Evolutionary conservation across 2,888 invertebrate genomes (phyloP).

Genomic region (Autographa gamma): DNA sequence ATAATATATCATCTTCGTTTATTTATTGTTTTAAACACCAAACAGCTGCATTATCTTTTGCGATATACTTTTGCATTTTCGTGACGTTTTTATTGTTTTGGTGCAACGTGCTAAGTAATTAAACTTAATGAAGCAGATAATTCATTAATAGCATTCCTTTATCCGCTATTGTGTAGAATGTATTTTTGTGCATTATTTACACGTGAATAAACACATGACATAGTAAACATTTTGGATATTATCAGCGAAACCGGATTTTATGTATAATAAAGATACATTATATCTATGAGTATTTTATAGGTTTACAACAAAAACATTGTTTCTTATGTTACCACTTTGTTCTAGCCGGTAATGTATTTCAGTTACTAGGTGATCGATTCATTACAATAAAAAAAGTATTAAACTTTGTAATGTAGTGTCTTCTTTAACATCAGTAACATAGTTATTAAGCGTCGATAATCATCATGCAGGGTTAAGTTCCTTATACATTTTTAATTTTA

Average conservation of each 20-base stretch:
- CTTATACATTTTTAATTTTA: no score
- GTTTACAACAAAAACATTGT: not conserved
- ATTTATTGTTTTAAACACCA: constrained; percentile 17
- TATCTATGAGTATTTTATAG: not conserved
- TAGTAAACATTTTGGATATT: constrained; percentile 15
- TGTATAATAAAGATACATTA: not conserved
- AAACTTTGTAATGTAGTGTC: not conserved
- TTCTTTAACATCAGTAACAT: not conserved
- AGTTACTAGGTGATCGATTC: not conserved
- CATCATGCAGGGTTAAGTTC: no score
- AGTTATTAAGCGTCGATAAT: not conserved
- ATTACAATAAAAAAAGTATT: not conserved
- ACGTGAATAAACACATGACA: not conserved
- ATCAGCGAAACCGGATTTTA: constrained; percentile 21
- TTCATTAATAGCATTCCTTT: not conserved
- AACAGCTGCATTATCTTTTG: constrained; percentile 31
- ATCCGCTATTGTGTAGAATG: not conserved
- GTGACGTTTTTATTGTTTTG: constrained; percentile 19
- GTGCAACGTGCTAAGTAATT: constrained; percentile 16
- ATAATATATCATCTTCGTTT: constrained; percentile 20
- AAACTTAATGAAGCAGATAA: not conserved
- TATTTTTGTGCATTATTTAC: not conserved
- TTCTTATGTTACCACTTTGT: not conserved
- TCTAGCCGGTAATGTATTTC: not conserved
- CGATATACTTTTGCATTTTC: constrained; percentile 18